A percentile compares a stretch with the other conserved stretches of the same genome.
phyloP scores from a whole-genome alignment of 92 coral and sea anemone genomes.

The Palythoa caribaeorum region DNA sequence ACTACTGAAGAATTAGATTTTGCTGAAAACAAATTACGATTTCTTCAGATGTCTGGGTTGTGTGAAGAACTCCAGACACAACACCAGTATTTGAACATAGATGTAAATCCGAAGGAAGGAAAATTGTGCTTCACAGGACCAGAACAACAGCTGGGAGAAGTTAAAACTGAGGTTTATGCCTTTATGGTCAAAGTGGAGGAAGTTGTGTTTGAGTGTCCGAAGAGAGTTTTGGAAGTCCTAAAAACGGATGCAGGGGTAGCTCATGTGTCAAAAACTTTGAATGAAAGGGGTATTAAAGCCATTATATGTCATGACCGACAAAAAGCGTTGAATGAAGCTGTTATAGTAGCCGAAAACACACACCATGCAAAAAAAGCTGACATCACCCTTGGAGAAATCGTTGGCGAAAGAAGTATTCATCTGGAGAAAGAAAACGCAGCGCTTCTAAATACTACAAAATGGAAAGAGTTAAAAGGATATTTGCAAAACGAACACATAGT shows the following conservation, averaged over 20 bases:
- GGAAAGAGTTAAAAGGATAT: constrained; percentile 27
- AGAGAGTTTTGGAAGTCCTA: constrained; percentile 40
- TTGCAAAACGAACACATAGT: neutral
- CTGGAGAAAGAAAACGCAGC: constrained; percentile 39
- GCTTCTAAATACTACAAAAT: constrained; percentile 18
- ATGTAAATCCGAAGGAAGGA: neutral
- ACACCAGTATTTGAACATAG: constrained; percentile 29
- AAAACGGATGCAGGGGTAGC: neutral
- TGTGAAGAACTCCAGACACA: constrained; percentile 17
- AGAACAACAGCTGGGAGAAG: constrained; percentile 23
- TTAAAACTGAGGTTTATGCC: neutral
- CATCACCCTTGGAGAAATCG: neutral
- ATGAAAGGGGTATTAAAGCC: constrained; percentile 33
- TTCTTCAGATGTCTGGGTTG: constrained; percentile 17
- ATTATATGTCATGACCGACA: constrained; percentile 17
- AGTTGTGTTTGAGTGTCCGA: constrained; percentile 13
- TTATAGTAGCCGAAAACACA: constrained; percentile 26
- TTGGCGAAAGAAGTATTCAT: constrained; percentile 34
- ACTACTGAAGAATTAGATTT: constrained; percentile 1
- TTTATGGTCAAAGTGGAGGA: constrained; percentile 32
- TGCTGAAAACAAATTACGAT: neutral
- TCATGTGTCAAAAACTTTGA: constrained; percentile 11
- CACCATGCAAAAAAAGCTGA: constrained; percentile 29
- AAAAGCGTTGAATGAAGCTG: constrained; percentile 32
- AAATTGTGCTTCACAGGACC: constrained; percentile 46